Conservation (phyloP, 2,888 invertebrate species). For the Lasioglossum pauxillum region DNA sequence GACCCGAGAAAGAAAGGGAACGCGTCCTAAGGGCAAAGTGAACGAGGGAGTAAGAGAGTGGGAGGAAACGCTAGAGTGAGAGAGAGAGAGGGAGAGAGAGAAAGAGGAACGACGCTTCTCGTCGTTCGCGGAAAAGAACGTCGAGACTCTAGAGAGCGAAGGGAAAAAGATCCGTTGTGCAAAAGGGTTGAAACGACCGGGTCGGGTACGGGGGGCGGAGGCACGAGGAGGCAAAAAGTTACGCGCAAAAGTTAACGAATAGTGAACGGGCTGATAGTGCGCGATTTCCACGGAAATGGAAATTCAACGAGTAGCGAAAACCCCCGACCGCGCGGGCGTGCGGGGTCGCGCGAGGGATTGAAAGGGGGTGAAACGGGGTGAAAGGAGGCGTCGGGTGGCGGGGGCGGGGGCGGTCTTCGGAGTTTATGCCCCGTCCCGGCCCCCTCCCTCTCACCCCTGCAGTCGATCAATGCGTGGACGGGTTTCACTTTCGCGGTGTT, state of each 20-base stretch:
- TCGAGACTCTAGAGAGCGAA: slow-evolving; percentile 6
- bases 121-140: neutral
- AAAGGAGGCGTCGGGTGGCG: neutral
- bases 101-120: neutral
- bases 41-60: neutral
- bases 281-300: slow-evolving; percentile 75
- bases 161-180: slow-evolving; percentile 13
- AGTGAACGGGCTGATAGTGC: slow-evolving; percentile 51
- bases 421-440: slow-evolving; percentile 84
- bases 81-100: neutral
- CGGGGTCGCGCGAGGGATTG: slow-evolving; percentile 59
- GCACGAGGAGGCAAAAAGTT: slow-evolving; percentile 62
- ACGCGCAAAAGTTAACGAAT: slow-evolving; percentile 59
- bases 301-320: slow-evolving; percentile 72
- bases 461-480: slow-evolving; percentile 85
- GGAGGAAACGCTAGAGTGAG: neutral
- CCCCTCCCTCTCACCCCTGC: slow-evolving; percentile 78
- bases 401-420: slow-evolving; percentile 71
- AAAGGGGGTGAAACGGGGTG: slow-evolving; percentile 29
- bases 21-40: slow-evolving; percentile 1
- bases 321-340: slow-evolving; percentile 59
- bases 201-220: neutral
- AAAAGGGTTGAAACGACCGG: slow-evolving; percentile 5
- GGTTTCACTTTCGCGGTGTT: slow-evolving; percentile 85
- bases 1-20: neutral